Percentiles rank a stretch among this genome's conserved stretches.
Evolutionary conservation across 2,797 vertebrate species (phyloP).

Genomic region (Gobionotothen gibberifrons): DNA sequence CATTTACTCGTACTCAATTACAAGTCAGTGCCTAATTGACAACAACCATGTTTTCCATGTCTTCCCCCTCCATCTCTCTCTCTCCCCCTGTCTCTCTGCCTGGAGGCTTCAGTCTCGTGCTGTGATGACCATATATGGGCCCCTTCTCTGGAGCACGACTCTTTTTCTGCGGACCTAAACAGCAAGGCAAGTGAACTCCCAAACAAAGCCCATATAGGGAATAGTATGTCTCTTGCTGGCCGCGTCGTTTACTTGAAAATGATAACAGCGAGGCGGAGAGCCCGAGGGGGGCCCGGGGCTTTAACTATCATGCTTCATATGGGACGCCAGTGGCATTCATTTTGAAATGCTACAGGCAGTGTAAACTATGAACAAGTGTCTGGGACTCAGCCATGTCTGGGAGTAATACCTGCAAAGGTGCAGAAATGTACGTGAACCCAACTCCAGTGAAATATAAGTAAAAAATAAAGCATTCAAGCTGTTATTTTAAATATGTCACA

Average conservation of each 20-base stretch:
- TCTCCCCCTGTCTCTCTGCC: conserved; percentile 49
- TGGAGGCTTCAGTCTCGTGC: conserved; percentile 78
- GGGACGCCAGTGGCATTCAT: conserved; percentile 35
- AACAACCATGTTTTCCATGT: conserved; percentile 58
- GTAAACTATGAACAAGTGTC: conserved; percentile 26
- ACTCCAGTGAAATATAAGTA: not conserved
- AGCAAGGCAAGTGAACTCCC: conserved; percentile 91
- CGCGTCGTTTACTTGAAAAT: conserved; percentile 85
- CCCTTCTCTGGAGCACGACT: conserved; percentile 88
- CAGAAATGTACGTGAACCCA: not conserved
- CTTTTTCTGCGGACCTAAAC: conserved; percentile 87
- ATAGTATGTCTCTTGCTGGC: conserved; percentile 85
- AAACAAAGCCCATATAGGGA: conserved; percentile 99
- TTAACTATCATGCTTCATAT: conserved; percentile 60
- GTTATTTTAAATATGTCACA: not conserved
- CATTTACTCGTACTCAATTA: conserved; percentile 33
- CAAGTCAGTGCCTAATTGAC: conserved; percentile 59
- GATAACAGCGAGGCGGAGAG: conserved; percentile 83
- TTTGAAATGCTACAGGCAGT: conserved; percentile 48
- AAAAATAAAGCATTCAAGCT: conserved; percentile 4
- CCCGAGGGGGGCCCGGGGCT: conserved; percentile 56
- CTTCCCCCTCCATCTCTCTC: conserved; percentile 37
- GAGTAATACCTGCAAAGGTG: conserved; percentile 27
- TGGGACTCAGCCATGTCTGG: conserved; percentile 15
- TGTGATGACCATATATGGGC: conserved; percentile 94